Base-by-base conservation (phyloP, 1,140 invertebrate genomes). In the Hormaphis cornu region DNA sequence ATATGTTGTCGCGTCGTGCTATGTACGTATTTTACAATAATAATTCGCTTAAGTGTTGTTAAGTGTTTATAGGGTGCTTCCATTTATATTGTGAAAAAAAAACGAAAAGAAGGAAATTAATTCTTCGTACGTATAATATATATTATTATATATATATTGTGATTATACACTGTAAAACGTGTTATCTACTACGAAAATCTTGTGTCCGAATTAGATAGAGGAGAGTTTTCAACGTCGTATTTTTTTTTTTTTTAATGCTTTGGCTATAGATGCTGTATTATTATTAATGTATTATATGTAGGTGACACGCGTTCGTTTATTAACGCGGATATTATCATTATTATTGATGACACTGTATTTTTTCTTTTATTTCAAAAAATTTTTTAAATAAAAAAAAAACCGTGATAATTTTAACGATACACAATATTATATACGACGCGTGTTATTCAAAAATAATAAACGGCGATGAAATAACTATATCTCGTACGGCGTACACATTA, bases 201-300 rank as follows among this genome's bases (percentile, higher is more conserved):
- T 66, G 6, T 66, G 61, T 66, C 61, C 61, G 61, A 66, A 66
- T 66, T 66, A 66, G 61, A 66, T 33, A 66, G 18, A 42, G 58
- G 26, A 66, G 50, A 48, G 24, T 63, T 63, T 48, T 63, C 8
- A 33, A 46, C 22, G 28, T 63, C 59, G 16, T 46, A 28, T 46
- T 33, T 48, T 18, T 63, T 48, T 63, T 61, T 54, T 42, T 42
- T 42, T 42, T 42, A n/a, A 33, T 66, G 61, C 61, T 66, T 66
- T 66, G 61, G 61, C 44, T 50, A n/a, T n/a, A 66, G 61, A 66
- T 66, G 50, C 61, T 66, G 48, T 50, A 26, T 35, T 28, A 33
- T 50, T 10, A 46, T 44, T 28, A 61, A 18, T 24, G 18, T 30
- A 61, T 44, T 61, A n/a, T n/a, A n/a, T n/a, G n/a, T n/a, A n/a